Percentiles rank a stretch among this genome's conserved stretches.
These are phyloP conservation scores for Globicephala melas DNA, from an alignment of 2,113 vertebrate genomes.

Conservation along the genomic window DNA sequence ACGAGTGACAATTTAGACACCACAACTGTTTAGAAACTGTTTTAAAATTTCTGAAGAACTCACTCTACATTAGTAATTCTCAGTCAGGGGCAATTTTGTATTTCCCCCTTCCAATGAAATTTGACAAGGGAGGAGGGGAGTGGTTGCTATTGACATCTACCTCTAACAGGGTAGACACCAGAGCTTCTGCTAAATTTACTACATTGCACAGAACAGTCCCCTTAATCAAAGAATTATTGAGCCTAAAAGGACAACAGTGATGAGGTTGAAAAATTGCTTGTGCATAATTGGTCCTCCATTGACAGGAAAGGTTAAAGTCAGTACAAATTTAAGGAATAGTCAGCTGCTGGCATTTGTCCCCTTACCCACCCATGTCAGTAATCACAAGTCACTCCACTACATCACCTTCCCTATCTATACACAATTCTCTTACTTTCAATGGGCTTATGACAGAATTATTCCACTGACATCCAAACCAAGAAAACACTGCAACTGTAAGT, in stretches of 20 bases:
- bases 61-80: background rate
- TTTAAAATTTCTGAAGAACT: background rate
- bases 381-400: background rate
- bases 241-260: background rate
- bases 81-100: background rate
- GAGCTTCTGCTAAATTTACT: background rate
- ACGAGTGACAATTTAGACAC: background rate
- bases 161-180: too few species aligned
- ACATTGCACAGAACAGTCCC: background rate
- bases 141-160: background rate
- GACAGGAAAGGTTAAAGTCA: background rate
- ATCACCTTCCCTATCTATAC: too few species aligned
- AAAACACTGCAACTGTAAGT: background rate
- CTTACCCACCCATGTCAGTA: background rate
- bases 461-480: background rate
- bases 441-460: background rate
- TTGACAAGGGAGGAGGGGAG: background rate
- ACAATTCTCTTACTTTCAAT: background rate
- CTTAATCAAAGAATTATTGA: background rate
- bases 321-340: background rate
- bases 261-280: background rate
- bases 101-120: background rate
- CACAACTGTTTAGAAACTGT: background rate
- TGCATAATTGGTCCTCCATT: background rate
- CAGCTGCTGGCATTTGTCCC: background rate